Percentiles rank a stretch among this genome's conserved stretches.
Conservation (phyloP, 2,888 invertebrate species). For the Glyphotaelius pellucidus region DNA sequence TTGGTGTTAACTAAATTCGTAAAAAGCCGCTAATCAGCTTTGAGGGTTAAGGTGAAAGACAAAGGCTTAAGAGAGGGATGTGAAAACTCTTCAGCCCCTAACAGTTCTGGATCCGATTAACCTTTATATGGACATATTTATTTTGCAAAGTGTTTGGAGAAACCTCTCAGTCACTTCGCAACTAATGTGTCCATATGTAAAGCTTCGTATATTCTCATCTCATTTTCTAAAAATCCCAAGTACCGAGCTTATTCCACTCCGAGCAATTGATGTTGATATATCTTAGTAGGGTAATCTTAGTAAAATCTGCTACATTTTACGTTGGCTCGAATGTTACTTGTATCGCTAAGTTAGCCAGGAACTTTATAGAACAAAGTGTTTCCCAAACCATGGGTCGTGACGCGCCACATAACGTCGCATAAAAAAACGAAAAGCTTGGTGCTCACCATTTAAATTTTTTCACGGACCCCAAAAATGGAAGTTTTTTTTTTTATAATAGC, state of each 20-base stretch:
- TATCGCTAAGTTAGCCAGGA: not conserved
- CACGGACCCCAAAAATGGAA: too few relatives aligned
- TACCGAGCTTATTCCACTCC: not conserved
- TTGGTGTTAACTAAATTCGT: not conserved
- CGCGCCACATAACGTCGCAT: too few relatives aligned
- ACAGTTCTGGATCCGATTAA: slow-evolving; percentile 43
- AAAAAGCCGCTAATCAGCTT: not conserved
- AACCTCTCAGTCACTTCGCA: not conserved
- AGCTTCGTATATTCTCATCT: slow-evolving; percentile 12
- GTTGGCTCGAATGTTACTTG: not conserved
- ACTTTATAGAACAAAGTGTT: not conserved
- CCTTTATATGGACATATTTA: slow-evolving; percentile 44
- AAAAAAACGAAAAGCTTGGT: too few relatives aligned
- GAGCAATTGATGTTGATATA: not conserved
- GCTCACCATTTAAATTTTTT: too few relatives aligned
- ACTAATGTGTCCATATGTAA: slow-evolving; percentile 17
- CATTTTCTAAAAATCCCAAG: not conserved
- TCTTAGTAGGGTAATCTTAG: not conserved
- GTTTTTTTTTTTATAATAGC: too few relatives aligned
- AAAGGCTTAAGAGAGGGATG: slow-evolving; percentile 29
- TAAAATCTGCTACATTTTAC: not conserved
- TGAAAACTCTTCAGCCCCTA: slow-evolving; percentile 41
- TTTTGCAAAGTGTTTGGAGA: slow-evolving; percentile 34
- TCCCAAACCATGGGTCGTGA: too few relatives aligned
- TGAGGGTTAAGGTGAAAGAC: not conserved